Evolutionary conservation across 2,888 invertebrate species (phyloP).

Genomic region (Hedychridium roseum): DNA sequence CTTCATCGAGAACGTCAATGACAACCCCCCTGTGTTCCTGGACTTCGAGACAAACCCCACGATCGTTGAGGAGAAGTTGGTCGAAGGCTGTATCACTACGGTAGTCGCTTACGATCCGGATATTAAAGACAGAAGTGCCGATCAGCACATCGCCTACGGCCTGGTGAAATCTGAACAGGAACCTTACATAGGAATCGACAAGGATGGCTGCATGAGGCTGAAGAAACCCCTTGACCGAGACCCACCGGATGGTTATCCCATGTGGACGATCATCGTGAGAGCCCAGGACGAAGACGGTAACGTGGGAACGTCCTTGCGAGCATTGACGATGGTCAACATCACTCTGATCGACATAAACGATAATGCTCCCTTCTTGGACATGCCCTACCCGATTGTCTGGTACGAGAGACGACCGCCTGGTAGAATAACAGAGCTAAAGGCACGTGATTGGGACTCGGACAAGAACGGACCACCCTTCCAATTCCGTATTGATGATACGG

Average conservation of each 20-base stretch:
- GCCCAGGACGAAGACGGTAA: slow-evolving; percentile 82
- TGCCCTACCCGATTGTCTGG: slow-evolving; percentile 85
- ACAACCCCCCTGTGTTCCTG: slow-evolving; percentile 87
- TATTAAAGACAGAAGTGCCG: slow-evolving; percentile 76
- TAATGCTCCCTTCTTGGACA: slow-evolving; percentile 88
- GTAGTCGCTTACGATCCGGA: slow-evolving; percentile 87
- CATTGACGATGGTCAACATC: slow-evolving; percentile 74
- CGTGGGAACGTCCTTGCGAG: slow-evolving; percentile 69
- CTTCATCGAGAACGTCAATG: slow-evolving; percentile 89
- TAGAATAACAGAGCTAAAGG: slow-evolving; percentile 72
- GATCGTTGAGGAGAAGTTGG: slow-evolving; percentile 77
- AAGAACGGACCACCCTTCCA: slow-evolving; percentile 88
- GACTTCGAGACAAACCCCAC: slow-evolving; percentile 76
- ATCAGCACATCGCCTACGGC: slow-evolving; percentile 81
- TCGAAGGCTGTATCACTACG: slow-evolving; percentile 64
- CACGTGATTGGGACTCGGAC: slow-evolving; percentile 82
- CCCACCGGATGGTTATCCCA: slow-evolving; percentile 83
- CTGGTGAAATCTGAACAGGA: slow-evolving; percentile 78
- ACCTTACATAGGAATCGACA: slow-evolving; percentile 76
- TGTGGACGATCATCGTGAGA: slow-evolving; percentile 72
- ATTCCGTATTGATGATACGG: slow-evolving; percentile 70
- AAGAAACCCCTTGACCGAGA: slow-evolving; percentile 87
- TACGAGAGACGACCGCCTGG: slow-evolving; percentile 79
- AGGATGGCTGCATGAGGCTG: slow-evolving; percentile 77
- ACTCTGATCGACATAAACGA: slow-evolving; percentile 86